Percentiles rank a stretch among this genome's conserved stretches.
Evolutionary conservation across 2,888 invertebrate genomes (phyloP).

Genomic region (Furcula furcula): DNA sequence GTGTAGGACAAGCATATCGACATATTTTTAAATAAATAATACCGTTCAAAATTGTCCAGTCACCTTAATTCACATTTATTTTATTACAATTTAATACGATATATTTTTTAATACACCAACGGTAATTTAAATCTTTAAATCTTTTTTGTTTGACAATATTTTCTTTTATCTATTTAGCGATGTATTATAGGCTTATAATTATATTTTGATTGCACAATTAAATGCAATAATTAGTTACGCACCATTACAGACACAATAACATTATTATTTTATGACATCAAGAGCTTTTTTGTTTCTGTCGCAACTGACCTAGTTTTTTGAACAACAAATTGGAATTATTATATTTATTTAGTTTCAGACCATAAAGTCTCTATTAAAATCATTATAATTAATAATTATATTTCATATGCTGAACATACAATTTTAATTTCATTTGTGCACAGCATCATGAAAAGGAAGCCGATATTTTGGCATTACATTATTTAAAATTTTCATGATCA

Average conservation of each 20-base stretch:
- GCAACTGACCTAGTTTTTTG: no score
- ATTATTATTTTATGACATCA: no score
- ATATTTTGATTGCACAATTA: constrained; percentile 15
- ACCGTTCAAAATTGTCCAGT: constrained; percentile 20
- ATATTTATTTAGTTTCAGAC: no score
- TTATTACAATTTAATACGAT: constrained; percentile 23
- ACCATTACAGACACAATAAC: constrained; percentile 23
- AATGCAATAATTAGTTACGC: constrained; percentile 19
- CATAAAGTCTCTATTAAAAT: not conserved
- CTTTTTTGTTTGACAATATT: constrained; percentile 18
- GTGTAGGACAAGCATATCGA: no score
- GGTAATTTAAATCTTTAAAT: constrained; percentile 23
- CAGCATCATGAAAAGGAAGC: not conserved
- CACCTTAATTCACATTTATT: constrained; percentile 9
- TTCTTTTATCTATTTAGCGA: constrained; percentile 24
- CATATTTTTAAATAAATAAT: no score
- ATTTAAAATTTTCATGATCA: no score
- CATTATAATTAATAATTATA: no score
- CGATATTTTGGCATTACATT: not conserved
- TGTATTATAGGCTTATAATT: constrained; percentile 40
- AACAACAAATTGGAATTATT: no score
- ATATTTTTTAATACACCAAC: constrained; percentile 31
- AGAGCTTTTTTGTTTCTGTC: no score
- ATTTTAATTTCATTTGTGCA: not conserved
- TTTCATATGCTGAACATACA: not conserved